These are phyloP conservation scores for Limnothrissa miodon DNA, from an alignment of 2,113 vertebrate species.

Conservation along the genomic window DNA sequence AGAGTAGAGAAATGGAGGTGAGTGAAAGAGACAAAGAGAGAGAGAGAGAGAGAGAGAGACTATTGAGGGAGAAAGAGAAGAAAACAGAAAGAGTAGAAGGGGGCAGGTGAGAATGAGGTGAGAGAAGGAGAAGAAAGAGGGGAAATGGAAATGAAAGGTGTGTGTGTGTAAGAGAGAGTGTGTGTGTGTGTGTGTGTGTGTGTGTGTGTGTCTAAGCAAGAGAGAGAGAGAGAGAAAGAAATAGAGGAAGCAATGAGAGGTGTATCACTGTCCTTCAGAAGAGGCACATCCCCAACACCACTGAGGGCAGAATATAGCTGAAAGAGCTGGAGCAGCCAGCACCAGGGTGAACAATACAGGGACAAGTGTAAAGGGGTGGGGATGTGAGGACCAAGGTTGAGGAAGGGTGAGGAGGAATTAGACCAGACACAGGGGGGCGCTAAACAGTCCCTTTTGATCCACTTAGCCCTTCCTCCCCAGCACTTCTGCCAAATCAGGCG, in stretches of 20 bases:
- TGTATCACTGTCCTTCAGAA: neutral
- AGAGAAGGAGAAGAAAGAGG: neutral
- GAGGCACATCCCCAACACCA: neutral
- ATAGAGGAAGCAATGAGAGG: neutral
- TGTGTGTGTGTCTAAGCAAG: neutral
- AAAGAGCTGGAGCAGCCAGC: neutral
- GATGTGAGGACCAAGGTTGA: conserved; percentile 17
- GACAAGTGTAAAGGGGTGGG: neutral
- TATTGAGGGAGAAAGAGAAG: neutral
- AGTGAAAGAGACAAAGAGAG: neutral
- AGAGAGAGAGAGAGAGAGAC: neutral
- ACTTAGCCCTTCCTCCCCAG: conserved; percentile 35
- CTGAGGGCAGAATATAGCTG: neutral
- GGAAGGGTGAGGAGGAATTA: neutral
- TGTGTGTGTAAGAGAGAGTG: neutral
- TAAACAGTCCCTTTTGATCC: conserved; percentile 48
- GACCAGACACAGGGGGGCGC: conserved; percentile 37
- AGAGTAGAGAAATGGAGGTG: neutral
- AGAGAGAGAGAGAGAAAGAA: neutral
- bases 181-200: neutral
- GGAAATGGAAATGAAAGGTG: neutral
- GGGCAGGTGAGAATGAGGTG: neutral
- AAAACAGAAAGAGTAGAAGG: neutral
- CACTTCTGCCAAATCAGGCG: conserved; percentile 41
- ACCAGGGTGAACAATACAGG: neutral